Base-by-base conservation (phyloP, 2,797 vertebrate species). In the Neosilurus mollespiculum region DNA sequence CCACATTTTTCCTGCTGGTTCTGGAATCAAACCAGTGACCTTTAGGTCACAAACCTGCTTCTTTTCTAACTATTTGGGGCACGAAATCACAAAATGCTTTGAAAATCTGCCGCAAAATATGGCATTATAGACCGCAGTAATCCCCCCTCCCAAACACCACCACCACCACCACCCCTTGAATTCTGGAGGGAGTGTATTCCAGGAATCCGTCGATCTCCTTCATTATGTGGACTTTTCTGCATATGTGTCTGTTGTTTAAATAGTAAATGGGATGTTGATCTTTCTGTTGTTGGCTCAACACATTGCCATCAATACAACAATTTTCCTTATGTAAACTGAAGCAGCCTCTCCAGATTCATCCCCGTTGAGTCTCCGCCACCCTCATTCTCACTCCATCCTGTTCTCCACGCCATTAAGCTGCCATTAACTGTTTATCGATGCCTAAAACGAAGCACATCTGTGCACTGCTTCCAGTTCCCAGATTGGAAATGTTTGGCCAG, bases 321-420 rank as follows among this genome's bases (percentile, higher is more conserved):
- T 93, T 91, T 91, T 90, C 90, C 92, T 93, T 91, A 89, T 93
- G 92, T 91, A 94, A 94, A 93, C 91, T 91, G 87, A 88, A 90
- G 91, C 92, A 88, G 89, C 85, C 88, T 91, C 91, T 89, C 89
- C 88, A 88, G 88, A 90, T 58, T 37, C 73, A 66, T 30, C 73
- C 66, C 49, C 58, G 14, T 11, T 65, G 79, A 80, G 54, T 72
- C 12, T 59, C 67, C 20, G 49, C 37, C 69, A 69, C 67, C 43
- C 65, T 34, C 34, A 64, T 59, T 18, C 70, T 71, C 16, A 20
- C 24, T 56, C 53, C 24, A 76, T 76, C 6, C 34, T 30, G 15
- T 71, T 79, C 56, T 79, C 66, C 26, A 62, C 1, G 4, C 30
- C 43, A 43, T 43, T 43, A 67, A 49, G 67, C 67, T 72, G 58